phyloP scores from a whole-genome alignment of 1,140 invertebrate species.

The Coptotermes formosanus region DNA sequence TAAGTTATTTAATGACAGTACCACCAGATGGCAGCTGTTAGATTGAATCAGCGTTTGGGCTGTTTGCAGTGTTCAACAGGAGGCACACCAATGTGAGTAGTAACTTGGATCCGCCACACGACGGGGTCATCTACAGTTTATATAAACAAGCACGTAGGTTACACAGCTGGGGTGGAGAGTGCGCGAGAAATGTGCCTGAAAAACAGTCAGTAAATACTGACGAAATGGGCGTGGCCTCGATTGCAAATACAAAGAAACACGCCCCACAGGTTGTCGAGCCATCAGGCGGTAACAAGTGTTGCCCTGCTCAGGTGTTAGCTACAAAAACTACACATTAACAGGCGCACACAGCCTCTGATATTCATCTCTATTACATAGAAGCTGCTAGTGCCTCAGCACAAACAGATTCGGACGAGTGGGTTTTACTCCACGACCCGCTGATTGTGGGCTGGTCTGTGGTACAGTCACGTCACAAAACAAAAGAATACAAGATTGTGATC shows the following conservation, averaged over 20 bases:
- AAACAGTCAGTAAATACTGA: not conserved
- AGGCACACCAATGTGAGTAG: too few species aligned
- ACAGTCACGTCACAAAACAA: constrained; percentile 1
- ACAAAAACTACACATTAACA: not conserved
- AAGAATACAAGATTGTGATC: not conserved
- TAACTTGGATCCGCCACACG: too few species aligned
- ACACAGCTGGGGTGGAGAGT: not conserved
- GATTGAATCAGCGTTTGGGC: too few species aligned
- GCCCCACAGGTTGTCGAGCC: not conserved
- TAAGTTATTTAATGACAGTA: too few species aligned
- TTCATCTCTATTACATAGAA: not conserved
- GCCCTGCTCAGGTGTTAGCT: not conserved
- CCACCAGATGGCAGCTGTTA: too few species aligned
- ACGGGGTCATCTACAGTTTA: too few species aligned
- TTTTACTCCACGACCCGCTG: not conserved
- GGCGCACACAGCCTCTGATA: not conserved
- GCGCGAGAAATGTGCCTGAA: not conserved
- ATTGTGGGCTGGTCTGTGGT: not conserved
- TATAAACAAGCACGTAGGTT: too few species aligned
- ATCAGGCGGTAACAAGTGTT: not conserved
- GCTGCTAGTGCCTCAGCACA: not conserved
- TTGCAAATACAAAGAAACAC: not conserved
- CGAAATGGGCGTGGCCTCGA: not conserved
- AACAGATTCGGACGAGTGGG: not conserved
- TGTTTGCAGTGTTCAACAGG: too few species aligned